These are phyloP conservation scores for Cheiracanthium punctorium DNA, from an alignment of 2,888 invertebrate genomes.

Conservation along the genomic window DNA sequence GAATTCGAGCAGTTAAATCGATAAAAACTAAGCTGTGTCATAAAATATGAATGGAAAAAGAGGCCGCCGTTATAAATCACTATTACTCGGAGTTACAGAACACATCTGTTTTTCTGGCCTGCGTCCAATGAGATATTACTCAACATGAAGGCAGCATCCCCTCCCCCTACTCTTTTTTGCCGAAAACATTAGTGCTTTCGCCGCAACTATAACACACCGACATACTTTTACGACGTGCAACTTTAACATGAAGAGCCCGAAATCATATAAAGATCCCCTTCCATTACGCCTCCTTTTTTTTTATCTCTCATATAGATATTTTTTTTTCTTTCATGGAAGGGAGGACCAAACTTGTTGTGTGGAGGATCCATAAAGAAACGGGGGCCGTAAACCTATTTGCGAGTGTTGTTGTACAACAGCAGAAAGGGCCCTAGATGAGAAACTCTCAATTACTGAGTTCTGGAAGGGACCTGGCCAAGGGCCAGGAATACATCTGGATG, in stretches of 20 bases:
- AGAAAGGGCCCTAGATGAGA: slow-evolving; percentile 8
- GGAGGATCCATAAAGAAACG: slow-evolving; percentile 42
- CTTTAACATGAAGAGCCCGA: slow-evolving; percentile 32
- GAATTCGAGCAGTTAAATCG: too few species aligned
- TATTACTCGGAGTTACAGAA: too few species aligned
- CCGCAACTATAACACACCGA: slow-evolving; percentile 41
- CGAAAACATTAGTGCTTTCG: neutral
- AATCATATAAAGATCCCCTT: slow-evolving; percentile 37
- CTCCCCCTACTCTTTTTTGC: neutral
- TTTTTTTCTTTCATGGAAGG: slow-evolving; percentile 9
- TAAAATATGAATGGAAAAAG: too few species aligned
- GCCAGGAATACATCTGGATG: neutral
- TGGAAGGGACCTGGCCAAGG: neutral
- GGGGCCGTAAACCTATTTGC: slow-evolving; percentile 61
- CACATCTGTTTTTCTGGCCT: too few species aligned
- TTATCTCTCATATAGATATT: neutral
- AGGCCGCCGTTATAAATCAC: neutral
- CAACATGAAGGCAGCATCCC: too few species aligned
- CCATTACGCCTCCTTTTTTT: slow-evolving; percentile 34
- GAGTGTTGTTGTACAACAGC: too few species aligned
- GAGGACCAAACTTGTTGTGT: slow-evolving; percentile 24
- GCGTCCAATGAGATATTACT: too few species aligned
- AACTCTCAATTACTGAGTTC: slow-evolving; percentile 50
- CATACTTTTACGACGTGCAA: slow-evolving; percentile 45
- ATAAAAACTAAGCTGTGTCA: too few species aligned